Evolutionary conservation across 2,113 vertebrate species (phyloP).

Genomic region (Cephalophus harveyi): DNA sequence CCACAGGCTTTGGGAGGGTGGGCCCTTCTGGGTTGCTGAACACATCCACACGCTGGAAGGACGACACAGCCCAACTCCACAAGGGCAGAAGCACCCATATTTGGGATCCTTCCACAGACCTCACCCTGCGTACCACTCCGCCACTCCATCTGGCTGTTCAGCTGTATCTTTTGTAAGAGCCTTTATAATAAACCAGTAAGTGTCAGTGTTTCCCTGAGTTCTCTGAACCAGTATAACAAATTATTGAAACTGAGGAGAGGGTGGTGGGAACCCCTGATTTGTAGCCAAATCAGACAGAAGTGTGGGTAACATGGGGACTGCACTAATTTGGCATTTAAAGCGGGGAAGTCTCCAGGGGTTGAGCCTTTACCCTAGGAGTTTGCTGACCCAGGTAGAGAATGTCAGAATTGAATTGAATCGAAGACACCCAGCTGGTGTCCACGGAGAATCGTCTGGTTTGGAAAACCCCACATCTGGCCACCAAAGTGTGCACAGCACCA

Average conservation of each 20-base stretch:
- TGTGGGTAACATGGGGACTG: not conserved
- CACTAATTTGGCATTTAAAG: not conserved
- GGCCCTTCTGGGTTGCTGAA: not conserved
- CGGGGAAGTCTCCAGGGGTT: not conserved
- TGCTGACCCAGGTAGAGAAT: not conserved
- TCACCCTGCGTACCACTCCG: not conserved
- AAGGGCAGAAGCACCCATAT: not conserved
- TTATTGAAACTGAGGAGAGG: not conserved
- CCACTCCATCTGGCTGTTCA: not conserved
- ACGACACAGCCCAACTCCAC: too few species aligned
- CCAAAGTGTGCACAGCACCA: not conserved
- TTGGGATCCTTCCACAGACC: not conserved
- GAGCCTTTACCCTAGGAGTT: not conserved
- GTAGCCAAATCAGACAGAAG: not conserved
- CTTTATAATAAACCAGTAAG: not conserved
- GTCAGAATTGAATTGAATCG: not conserved
- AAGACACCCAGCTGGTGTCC: not conserved
- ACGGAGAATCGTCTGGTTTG: not conserved
- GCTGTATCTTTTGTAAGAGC: not conserved
- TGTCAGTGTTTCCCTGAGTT: not conserved
- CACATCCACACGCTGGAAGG: not conserved
- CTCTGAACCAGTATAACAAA: not conserved
- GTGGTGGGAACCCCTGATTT: not conserved
- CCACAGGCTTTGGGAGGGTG: not conserved
- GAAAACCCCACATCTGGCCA: not conserved